These are phyloP conservation scores for Drosophila albomicans DNA, from an alignment of 1,140 invertebrate species.

Conservation along the genomic window DNA sequence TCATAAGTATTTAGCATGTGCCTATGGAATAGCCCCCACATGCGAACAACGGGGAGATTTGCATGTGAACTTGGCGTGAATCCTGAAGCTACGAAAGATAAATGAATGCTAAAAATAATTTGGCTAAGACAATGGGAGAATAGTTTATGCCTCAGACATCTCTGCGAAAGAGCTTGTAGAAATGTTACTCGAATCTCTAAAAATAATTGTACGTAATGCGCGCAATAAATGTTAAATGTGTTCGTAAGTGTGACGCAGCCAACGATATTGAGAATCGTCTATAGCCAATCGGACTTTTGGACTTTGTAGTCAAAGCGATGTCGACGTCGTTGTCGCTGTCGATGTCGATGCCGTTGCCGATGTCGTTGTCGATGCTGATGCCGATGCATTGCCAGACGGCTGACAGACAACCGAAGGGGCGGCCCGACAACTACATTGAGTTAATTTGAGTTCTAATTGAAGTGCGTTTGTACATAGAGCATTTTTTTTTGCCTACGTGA, in stretches of 20 bases:
- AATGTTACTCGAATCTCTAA: slow-evolving; percentile 25
- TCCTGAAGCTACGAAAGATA: slow-evolving; percentile 53
- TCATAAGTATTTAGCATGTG: slow-evolving; percentile 15
- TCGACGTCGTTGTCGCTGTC: background rate
- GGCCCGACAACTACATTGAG: slow-evolving; percentile 48
- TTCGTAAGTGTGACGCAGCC: slow-evolving; percentile 26
- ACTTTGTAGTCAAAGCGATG: slow-evolving; percentile 51
- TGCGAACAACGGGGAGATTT: background rate
- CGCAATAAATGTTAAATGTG: slow-evolving; percentile 36
- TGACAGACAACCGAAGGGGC: slow-evolving; percentile 49
- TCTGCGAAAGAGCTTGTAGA: background rate
- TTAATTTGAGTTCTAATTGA: slow-evolving; percentile 47
- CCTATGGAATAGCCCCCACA: background rate
- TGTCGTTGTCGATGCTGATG: slow-evolving; percentile 1
- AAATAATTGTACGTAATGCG: slow-evolving; percentile 38
- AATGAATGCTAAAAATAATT: slow-evolving; percentile 55
- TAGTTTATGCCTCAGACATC: slow-evolving; percentile 18
- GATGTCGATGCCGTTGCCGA: background rate
- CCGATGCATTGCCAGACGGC: slow-evolving; percentile 52
- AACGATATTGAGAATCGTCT: slow-evolving; percentile 40
- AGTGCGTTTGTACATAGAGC: slow-evolving; percentile 19
- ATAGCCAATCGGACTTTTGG: slow-evolving; percentile 50
- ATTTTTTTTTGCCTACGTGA: slow-evolving; percentile 19
- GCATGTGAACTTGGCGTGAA: slow-evolving; percentile 64
- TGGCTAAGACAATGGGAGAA: slow-evolving; percentile 13